A percentile compares a stretch with the other conserved stretches of the same genome.
phyloP scores from a whole-genome alignment of 2,888 invertebrate species.

The Plebejus anna region DNA sequence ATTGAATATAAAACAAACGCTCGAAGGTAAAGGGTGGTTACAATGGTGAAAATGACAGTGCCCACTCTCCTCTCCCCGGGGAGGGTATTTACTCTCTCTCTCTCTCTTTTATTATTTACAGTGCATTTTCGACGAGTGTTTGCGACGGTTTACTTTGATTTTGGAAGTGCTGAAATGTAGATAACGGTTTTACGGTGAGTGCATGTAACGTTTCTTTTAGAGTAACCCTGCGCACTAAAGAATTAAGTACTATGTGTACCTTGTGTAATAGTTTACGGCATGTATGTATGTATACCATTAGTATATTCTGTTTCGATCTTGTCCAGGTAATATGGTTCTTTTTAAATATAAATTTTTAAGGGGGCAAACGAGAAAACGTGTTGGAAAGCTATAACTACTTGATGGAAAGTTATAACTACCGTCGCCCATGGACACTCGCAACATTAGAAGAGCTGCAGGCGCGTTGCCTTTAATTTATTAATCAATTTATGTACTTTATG shows the following conservation, averaged over 20 bases:
- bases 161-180: constrained; percentile 67
- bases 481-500: no score
- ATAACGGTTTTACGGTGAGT: constrained; percentile 58
- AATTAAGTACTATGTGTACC: constrained; percentile 31
- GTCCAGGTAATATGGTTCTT: no score
- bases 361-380: no score
- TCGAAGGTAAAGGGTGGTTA: constrained; percentile 55
- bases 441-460: no score
- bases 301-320: no score
- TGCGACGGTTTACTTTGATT: constrained; percentile 77
- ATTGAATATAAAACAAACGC: constrained; percentile 75
- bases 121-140: constrained; percentile 78
- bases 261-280: constrained; percentile 6
- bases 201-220: constrained; percentile 50
- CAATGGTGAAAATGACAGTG: constrained; percentile 66
- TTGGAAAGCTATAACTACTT: no score
- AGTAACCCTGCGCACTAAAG: constrained; percentile 35
- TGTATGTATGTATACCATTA: background rate
- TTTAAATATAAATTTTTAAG: no score
- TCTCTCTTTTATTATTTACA: constrained; percentile 74
- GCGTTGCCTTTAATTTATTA: no score
- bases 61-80: constrained; percentile 53
- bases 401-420: no score
- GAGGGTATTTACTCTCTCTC: constrained; percentile 29
- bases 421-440: no score